Evolutionary conservation across 2,113 vertebrate species (phyloP).

Genomic region (Gorilla gorilla): DNA sequence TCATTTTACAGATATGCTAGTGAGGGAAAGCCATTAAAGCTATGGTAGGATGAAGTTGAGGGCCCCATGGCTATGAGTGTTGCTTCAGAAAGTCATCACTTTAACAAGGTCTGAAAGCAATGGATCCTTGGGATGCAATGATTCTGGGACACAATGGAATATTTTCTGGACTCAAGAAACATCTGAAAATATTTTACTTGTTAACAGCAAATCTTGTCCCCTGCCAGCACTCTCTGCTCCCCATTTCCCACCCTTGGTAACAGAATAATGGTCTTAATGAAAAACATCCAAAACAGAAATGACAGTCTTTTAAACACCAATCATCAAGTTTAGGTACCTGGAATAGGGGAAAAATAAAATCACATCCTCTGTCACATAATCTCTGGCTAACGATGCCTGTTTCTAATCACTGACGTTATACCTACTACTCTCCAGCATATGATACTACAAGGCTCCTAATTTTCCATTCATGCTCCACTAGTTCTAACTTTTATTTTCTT

Average conservation of each 20-base stretch:
- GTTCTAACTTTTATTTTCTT: background rate
- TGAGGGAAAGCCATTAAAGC: background rate
- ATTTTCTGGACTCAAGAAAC: slow-evolving; percentile 48
- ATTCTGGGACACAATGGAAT: background rate
- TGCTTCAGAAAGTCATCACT: slow-evolving; percentile 7
- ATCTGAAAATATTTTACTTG: slow-evolving; percentile 58
- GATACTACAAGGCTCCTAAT: background rate
- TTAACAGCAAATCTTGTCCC: slow-evolving; percentile 1
- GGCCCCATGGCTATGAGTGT: background rate
- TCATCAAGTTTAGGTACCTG: background rate
- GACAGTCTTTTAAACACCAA: slow-evolving; percentile 13
- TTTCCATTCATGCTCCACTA: background rate
- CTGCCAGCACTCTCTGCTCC: background rate
- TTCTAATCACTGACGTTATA: background rate
- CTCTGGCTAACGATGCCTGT: background rate
- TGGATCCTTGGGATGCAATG: background rate
- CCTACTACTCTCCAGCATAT: background rate
- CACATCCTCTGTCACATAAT: background rate
- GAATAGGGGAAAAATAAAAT: background rate
- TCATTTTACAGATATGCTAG: background rate
- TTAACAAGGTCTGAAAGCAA: slow-evolving; percentile 44
- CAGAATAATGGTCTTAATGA: slow-evolving; percentile 50
- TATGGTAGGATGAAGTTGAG: too few relatives aligned
- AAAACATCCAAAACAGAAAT: slow-evolving; percentile 48
- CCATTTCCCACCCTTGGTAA: slow-evolving; percentile 11